Evolutionary conservation across 2,113 vertebrate genomes (phyloP).

Genomic region (Illadopsis cleaveri): DNA sequence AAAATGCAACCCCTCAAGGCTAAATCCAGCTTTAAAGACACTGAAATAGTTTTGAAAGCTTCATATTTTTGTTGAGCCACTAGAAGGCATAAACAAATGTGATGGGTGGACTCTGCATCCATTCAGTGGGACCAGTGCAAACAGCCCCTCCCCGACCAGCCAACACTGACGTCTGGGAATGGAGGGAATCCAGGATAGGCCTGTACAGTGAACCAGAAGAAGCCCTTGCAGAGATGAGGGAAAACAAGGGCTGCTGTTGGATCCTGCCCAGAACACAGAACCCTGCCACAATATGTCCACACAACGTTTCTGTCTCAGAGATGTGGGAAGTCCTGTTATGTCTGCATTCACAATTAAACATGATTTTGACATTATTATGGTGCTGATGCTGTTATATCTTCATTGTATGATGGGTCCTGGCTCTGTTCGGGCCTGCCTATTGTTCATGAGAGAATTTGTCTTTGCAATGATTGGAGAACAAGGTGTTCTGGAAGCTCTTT

Average conservation of each 20-base stretch:
- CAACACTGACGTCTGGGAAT: not conserved
- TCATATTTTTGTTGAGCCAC: not conserved
- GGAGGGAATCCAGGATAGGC: accelerated
- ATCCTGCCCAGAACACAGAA: conserved; percentile 15
- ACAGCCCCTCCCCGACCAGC: not conserved
- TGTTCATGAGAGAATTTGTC: conserved; percentile 50
- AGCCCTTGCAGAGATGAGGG: not conserved
- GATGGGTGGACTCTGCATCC: not conserved
- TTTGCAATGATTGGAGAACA: conserved; percentile 51
- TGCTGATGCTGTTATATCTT: conserved; percentile 47
- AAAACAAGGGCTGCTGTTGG: conserved; percentile 31
- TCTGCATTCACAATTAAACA: conserved; percentile 15
- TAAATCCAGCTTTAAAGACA: not conserved
- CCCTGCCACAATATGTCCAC: not conserved
- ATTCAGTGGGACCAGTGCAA: not conserved
- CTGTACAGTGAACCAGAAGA: conserved; percentile 9
- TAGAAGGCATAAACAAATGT: not conserved
- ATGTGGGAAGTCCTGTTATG: not conserved
- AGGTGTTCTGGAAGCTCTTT: conserved; percentile 71
- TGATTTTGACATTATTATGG: not conserved
- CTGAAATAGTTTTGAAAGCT: not conserved
- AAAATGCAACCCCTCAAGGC: not conserved
- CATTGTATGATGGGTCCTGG: conserved; percentile 46
- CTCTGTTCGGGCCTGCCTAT: conserved; percentile 45
- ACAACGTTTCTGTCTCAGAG: not conserved